Base-by-base conservation (phyloP, 2,113 vertebrate species). In the Siniperca chuatsi region DNA sequence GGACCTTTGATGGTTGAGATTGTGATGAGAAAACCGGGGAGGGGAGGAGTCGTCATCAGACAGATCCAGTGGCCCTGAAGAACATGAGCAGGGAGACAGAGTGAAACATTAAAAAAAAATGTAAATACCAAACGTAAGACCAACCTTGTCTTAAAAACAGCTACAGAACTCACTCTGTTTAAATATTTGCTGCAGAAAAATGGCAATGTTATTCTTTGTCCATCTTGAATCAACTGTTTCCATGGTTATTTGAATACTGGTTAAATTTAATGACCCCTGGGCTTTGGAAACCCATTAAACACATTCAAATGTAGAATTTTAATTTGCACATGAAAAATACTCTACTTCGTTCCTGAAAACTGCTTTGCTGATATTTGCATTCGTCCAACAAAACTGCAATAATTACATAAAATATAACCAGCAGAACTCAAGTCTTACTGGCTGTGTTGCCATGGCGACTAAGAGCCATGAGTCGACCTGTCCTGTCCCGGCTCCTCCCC, bases 41-140 rank as follows among this genome's bases (percentile, higher is more conserved):
- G 95, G 23, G 91, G 20, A 87, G 87, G 90, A 60, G 83, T 8
- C 42, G 0, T 85, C 89, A 1, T 91, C 86, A 4, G 89, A 89
- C 21, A 77, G 33, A 37, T 75, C 83, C 55, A 46, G 40, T 0
- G 62, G 46, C 60, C 46, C 91, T 93, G 57, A 29, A 70, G 77
- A 48, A 58, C 4, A 42, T 29, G 29, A 60, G 37, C 20, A 52
- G 11, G n/a, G 18, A 46, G 25, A 42, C 29, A 23, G 10, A 2
- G 9, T 50, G 35, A 66, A n/a, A 35, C 9, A 29, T 8, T 4
- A 37, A 37, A 37, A 37, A 37, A 4, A 37, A 37, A 37, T 18
- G 33, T 21, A 8, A 18, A 42, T 2, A 42, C 6, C 15, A 37
- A 50, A 52, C 16, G 21, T 2, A 9, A 25, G 8, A 1, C 11